Evolutionary conservation across 2,888 invertebrate species (phyloP).

Genomic region (Altica lythri): DNA sequence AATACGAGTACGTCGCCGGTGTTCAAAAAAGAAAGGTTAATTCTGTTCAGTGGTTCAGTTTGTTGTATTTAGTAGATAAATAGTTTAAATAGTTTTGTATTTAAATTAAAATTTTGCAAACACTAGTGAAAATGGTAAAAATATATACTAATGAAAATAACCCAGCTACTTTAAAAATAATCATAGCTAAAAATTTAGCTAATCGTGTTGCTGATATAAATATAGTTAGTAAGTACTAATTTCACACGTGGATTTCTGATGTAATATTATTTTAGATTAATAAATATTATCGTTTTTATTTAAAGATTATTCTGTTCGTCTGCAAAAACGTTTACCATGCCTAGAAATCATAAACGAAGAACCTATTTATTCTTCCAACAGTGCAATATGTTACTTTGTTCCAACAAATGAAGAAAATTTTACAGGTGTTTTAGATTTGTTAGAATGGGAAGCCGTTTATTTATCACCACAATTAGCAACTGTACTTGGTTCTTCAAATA

Average conservation of each 20-base stretch:
- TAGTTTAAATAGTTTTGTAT: too few relatives aligned
- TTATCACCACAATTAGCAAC: constrained; percentile 64
- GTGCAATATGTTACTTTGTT: constrained; percentile 69
- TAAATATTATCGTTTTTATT: constrained; percentile 30
- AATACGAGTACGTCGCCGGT: too few relatives aligned
- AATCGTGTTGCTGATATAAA: constrained; percentile 64
- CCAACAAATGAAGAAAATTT: constrained; percentile 56
- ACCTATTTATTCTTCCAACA: constrained; percentile 73
- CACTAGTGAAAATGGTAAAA: constrained; percentile 67
- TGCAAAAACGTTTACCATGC: constrained; percentile 68
- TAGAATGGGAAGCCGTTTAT: constrained; percentile 69
- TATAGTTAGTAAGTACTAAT: constrained; percentile 55
- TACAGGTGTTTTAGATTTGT: constrained; percentile 61
- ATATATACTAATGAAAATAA: constrained; percentile 78
- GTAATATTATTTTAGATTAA: constrained; percentile 9
- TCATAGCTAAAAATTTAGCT: constrained; percentile 71
- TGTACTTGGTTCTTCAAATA: constrained; percentile 59
- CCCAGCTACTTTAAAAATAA: constrained; percentile 74
- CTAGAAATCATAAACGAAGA: constrained; percentile 66
- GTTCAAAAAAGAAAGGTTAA: too few relatives aligned
- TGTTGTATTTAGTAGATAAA: too few relatives aligned
- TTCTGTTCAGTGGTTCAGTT: too few relatives aligned
- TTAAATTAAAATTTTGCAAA: too few relatives aligned
- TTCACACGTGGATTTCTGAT: constrained; percentile 21
- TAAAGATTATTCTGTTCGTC: constrained; percentile 60